Percentiles rank a stretch among this genome's conserved stretches.
Conservation (phyloP, 2,888 invertebrate species). For the Plagodis pulveraria region DNA sequence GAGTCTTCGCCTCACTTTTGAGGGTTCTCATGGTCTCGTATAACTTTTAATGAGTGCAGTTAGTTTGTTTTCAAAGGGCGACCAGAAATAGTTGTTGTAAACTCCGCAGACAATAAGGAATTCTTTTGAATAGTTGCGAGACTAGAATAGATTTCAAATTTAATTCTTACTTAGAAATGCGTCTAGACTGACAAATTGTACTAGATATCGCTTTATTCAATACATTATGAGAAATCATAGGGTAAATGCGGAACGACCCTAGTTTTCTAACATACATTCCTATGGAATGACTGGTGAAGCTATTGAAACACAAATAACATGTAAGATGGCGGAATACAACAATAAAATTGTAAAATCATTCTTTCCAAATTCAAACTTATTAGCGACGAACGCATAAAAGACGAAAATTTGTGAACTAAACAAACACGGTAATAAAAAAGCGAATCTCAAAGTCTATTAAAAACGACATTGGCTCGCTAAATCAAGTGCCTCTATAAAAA, state of each 20-base stretch:
- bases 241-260: too few relatives aligned
- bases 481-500: slow-evolving; percentile 79
- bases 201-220: background rate
- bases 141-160: slow-evolving; percentile 30
- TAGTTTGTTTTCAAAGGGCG: slow-evolving; percentile 67
- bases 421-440: slow-evolving; percentile 55
- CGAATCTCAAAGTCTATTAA: slow-evolving; percentile 67
- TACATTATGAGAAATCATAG: too few relatives aligned
- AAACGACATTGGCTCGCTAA: slow-evolving; percentile 76
- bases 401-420: slow-evolving; percentile 50
- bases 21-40: slow-evolving; percentile 65
- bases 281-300: too few relatives aligned
- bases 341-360: slow-evolving; percentile 13
- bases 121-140: slow-evolving; percentile 36
- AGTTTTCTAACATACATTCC: too few relatives aligned
- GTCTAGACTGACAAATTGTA: slow-evolving; percentile 1
- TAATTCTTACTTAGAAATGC: slow-evolving; percentile 16
- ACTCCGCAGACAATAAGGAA: slow-evolving; percentile 51
- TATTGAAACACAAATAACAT: background rate
- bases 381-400: slow-evolving; percentile 40
- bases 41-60: slow-evolving; percentile 78
- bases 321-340: slow-evolving; percentile 1
- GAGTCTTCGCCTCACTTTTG: slow-evolving; percentile 60
- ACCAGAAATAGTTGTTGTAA: slow-evolving; percentile 56
- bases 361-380: slow-evolving; percentile 27